These are phyloP conservation scores for Hydractinia symbiolongicarpus DNA, from an alignment of 30 jellyfish, hydroid and myxozoan species.

Conservation along the genomic window DNA sequence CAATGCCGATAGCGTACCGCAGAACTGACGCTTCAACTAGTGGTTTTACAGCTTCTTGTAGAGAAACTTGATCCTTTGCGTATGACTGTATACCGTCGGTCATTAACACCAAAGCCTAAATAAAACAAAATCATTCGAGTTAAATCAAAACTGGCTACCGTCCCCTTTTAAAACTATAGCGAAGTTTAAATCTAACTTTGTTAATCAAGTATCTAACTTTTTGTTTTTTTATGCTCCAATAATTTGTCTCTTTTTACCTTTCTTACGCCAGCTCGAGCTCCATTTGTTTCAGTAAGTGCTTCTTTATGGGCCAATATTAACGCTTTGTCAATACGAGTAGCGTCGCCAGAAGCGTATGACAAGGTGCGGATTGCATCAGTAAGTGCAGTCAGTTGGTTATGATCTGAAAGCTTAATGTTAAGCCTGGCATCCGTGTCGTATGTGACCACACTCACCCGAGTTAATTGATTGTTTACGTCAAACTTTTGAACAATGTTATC, in stretches of 20 bases:
- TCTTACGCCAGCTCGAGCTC: slow-evolving; percentile 58
- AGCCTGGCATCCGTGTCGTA: slow-evolving; percentile 31
- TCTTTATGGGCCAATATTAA: slow-evolving; percentile 45
- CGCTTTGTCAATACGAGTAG: slow-evolving; percentile 76
- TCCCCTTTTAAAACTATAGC: neutral
- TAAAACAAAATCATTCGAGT: neutral
- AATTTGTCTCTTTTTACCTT: slow-evolving; percentile 28
- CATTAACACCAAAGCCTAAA: slow-evolving; percentile 62
- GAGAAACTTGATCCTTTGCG: slow-evolving; percentile 8
- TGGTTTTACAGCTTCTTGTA: slow-evolving; percentile 35
- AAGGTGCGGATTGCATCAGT: slow-evolving; percentile 48
- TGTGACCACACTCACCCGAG: slow-evolving; percentile 71
- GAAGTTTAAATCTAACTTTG: neutral
- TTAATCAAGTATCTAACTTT: neutral
- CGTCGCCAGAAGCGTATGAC: slow-evolving; percentile 54
- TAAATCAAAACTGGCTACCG: neutral
- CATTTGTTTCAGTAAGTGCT: slow-evolving; percentile 51
- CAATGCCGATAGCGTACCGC: slow-evolving; percentile 73
- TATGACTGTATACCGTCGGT: slow-evolving; percentile 84
- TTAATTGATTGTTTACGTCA: slow-evolving; percentile 61
- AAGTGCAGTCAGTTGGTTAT: slow-evolving; percentile 32
- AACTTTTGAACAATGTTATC: slow-evolving; percentile 49
- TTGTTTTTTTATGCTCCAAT: neutral
- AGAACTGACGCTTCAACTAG: slow-evolving; percentile 51
- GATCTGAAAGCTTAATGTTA: slow-evolving; percentile 36